Evolutionary conservation across 2,113 vertebrate species (phyloP).

Genomic region (Philantomba maxwellii): DNA sequence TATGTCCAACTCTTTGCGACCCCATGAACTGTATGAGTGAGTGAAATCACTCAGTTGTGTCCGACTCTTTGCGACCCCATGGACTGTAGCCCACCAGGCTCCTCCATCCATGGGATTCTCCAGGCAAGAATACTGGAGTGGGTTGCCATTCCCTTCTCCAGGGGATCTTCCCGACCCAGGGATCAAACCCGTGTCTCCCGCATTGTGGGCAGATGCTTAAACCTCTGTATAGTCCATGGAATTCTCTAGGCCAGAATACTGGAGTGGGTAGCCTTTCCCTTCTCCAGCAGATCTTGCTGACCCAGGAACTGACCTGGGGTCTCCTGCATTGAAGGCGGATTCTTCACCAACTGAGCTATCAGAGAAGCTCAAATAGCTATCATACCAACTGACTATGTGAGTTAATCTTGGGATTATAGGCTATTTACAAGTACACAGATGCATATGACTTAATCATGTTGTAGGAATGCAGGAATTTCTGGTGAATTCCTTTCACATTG

Average conservation of each 20-base stretch:
- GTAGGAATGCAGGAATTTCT: not conserved
- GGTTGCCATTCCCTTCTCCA: too few relatives aligned
- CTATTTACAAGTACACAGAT: not conserved
- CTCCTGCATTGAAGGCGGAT: not conserved
- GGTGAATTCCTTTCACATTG: not conserved
- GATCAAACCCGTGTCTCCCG: too few relatives aligned
- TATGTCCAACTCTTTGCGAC: not conserved
- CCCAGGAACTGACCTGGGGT: not conserved
- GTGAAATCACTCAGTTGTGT: too few relatives aligned
- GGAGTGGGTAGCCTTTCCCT: not conserved
- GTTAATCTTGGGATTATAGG: not conserved
- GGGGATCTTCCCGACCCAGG: too few relatives aligned
- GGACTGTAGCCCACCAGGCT: too few relatives aligned
- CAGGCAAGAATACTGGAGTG: too few relatives aligned
- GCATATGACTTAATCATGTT: not conserved
- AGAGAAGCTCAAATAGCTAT: not conserved
- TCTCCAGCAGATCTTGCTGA: not conserved
- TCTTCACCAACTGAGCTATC: not conserved
- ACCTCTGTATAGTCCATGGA: not conserved
- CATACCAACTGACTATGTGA: not conserved
- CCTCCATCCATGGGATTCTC: too few relatives aligned
- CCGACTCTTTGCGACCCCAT: too few relatives aligned
- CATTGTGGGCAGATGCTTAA: too few relatives aligned
- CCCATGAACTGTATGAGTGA: too few relatives aligned
- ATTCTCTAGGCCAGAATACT: not conserved